phyloP scores from a whole-genome alignment of 2,113 vertebrate species.

The Gadus chalcogrammus region DNA sequence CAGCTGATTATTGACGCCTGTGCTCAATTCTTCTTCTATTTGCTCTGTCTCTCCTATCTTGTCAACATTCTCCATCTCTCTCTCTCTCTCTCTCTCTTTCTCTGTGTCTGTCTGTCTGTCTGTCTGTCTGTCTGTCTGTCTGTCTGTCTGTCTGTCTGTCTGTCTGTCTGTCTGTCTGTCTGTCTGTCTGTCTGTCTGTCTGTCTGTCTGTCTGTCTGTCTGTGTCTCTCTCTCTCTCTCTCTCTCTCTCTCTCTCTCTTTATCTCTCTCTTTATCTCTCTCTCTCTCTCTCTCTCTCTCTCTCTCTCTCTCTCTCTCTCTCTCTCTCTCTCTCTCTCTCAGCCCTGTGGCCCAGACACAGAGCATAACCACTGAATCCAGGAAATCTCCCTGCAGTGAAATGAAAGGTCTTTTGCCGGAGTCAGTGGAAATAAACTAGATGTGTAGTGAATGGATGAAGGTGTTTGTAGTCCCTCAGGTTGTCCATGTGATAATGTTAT shows the following conservation, averaged over 20 bases:
- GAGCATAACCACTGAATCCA: constrained; percentile 49
- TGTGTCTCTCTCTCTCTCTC: no score
- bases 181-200: constrained; percentile 31
- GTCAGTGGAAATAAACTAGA: constrained; percentile 44
- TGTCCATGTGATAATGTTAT: no score
- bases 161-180: no score
- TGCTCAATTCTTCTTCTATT: background rate
- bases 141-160: no score
- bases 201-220: constrained; percentile 21
- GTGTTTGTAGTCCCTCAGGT: no score
- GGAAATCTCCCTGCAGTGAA: constrained; percentile 54
- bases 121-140: constrained; percentile 7
- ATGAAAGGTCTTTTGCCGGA: constrained; percentile 60
- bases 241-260: no score
- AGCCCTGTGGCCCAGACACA: constrained; percentile 35
- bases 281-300: no score
- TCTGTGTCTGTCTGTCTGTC: background rate
- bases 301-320: constrained; percentile 31
- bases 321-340: constrained; percentile 27
- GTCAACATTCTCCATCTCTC: background rate
- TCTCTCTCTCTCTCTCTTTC: constrained; percentile 22
- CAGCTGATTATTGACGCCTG: no score
- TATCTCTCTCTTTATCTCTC: no score
- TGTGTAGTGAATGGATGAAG: no score
- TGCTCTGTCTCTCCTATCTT: constrained; percentile 7